phyloP scores from a whole-genome alignment of 2,888 invertebrate genomes.

The Noctua comes region DNA sequence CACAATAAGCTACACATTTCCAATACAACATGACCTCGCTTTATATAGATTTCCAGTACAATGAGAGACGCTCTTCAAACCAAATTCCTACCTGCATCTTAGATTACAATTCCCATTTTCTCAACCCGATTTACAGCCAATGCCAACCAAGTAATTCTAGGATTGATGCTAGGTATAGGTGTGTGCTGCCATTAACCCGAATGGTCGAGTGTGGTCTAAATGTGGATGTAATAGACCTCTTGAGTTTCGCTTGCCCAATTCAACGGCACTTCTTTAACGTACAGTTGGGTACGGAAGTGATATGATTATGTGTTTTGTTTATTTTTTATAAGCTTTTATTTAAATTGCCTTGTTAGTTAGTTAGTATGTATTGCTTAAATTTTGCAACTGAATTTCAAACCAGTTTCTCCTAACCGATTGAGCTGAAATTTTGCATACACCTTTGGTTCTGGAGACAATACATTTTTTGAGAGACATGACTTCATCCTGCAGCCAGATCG shows the following conservation, averaged over 20 bases:
- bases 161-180: slow-evolving; percentile 54
- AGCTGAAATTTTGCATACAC: too few relatives aligned
- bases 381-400: too few relatives aligned
- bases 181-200: slow-evolving; percentile 85
- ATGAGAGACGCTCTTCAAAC: background rate
- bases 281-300: slow-evolving; percentile 69
- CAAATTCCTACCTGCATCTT: background rate
- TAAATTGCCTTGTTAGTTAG: too few relatives aligned
- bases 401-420: too few relatives aligned
- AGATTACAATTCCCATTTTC: slow-evolving; percentile 13
- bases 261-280: slow-evolving; percentile 84
- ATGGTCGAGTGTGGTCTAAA: slow-evolving; percentile 86
- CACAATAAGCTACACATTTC: too few relatives aligned
- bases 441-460: too few relatives aligned
- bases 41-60: background rate
- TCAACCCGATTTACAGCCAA: slow-evolving; percentile 14
- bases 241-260: slow-evolving; percentile 88
- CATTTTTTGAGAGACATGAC: too few relatives aligned
- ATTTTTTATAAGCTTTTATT: too few relatives aligned
- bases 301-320: slow-evolving; percentile 35
- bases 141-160: slow-evolving; percentile 51
- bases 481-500: too few relatives aligned
- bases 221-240: slow-evolving; percentile 86
- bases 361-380: too few relatives aligned
- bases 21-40: too few relatives aligned